Base-by-base conservation (phyloP, 2,797 vertebrate species). In the Coendou prehensilis region DNA sequence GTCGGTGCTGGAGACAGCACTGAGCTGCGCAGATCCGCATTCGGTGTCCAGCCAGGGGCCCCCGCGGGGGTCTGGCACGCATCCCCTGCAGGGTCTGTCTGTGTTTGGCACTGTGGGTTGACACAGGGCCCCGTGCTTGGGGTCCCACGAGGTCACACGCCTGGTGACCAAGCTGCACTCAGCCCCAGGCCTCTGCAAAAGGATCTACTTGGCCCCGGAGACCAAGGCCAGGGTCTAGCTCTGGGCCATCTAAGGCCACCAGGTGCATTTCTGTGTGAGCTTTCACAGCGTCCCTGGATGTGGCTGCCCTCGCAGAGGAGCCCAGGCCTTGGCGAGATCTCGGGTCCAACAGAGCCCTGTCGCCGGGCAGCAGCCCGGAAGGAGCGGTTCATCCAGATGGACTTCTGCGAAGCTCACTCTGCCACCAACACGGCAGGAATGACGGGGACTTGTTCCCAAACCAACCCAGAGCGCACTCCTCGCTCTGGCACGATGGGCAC, bases 401-500 rank as follows among this genome's bases (percentile, higher is more conserved):
- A 61, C 54, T 45, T 83, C 91, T 26, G 9, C 18, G 50, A 33
- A 8, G 26, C 37, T 11, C 5, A 8, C 50, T 50, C 79, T 63
- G 13, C 89, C 33, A 28, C 64, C 7, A 41, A 83, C 0, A 5
- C 56, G 0, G 0, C 6, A 10, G 30, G 54, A 73, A 50, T 7
- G 7, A 86, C 14, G 59, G 61, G 15, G 41, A 80, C 86, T 47
- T 33, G 15, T 11, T 81, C 88, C 85, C 41, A 57, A 80, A 15
- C 64, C 89, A 26, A 22, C 33, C 5, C 5, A 8, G 71, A 67
- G 57, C 13, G 41, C 22, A 11, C 22, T n/a, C 54, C 59, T 41
- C n/a, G 23, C 2, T 6, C 87, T 79, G 61, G 56, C 0, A 2
- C 41, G 15, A 76, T 57, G 52, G 0, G 47, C 33, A 61, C 64